Conservation (phyloP, 2,888 invertebrate species). For the Ophion ellenae region DNA sequence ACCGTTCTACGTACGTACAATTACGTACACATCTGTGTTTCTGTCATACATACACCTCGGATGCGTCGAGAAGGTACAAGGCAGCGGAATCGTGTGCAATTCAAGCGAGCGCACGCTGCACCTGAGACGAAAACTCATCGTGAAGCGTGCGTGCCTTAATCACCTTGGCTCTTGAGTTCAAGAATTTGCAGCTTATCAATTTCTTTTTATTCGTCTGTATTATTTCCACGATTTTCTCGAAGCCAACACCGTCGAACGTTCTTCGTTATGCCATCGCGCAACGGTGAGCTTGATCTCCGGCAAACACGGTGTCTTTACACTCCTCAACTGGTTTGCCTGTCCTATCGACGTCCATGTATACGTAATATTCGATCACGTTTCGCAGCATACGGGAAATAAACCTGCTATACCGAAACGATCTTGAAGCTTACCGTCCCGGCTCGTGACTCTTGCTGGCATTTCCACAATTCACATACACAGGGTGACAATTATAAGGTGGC, state of each 20-base stretch:
- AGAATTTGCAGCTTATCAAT: constrained; percentile 23
- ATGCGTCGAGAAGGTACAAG: constrained; percentile 23
- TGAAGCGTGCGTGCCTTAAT: constrained; percentile 27
- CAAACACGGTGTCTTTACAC: constrained; percentile 35
- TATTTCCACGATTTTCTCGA: constrained; percentile 55
- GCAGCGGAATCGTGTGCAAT: constrained; percentile 14
- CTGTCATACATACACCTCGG: neutral
- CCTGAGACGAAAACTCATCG: constrained; percentile 19
- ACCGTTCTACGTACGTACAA: constrained; percentile 42
- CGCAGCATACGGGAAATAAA: constrained; percentile 56
- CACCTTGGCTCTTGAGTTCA: neutral
- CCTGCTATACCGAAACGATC: constrained; percentile 58
- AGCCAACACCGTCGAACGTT: constrained; percentile 18
- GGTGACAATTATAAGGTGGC: no score
- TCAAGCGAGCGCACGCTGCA: constrained; percentile 12
- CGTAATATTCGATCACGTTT: constrained; percentile 28
- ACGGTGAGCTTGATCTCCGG: neutral
- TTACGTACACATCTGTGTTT: constrained; percentile 27
- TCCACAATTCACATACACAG: constrained; percentile 10
- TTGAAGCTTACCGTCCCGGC: constrained; percentile 43
- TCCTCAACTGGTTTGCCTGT: constrained; percentile 24
- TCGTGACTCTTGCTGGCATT: constrained; percentile 45
- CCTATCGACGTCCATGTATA: neutral
- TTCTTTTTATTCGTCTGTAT: constrained; percentile 16
- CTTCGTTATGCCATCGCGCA: constrained; percentile 5